Conservation (phyloP, 2,888 invertebrate genomes). For the Sarcophaga rosellei region DNA sequence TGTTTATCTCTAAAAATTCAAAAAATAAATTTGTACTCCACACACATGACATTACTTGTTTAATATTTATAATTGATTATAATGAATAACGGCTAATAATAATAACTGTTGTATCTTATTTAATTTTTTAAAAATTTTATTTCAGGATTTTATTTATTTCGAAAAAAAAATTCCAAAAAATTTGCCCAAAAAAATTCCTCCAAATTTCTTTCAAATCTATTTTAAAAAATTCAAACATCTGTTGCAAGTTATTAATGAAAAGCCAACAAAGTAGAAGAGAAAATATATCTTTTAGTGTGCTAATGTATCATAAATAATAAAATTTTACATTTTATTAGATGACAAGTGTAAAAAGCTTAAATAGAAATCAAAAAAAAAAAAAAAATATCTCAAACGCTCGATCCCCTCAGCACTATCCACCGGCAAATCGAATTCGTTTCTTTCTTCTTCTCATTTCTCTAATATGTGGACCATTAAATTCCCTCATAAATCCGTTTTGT, state of each 20-base stretch:
- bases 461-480: slow-evolving; percentile 27
- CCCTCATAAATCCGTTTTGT: slow-evolving; percentile 57
- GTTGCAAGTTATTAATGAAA: slow-evolving; percentile 24
- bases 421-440: background rate
- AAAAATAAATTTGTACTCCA: slow-evolving; percentile 26
- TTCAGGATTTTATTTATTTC: too few species aligned
- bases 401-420: too few species aligned
- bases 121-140: slow-evolving; percentile 8
- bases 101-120: slow-evolving; percentile 44
- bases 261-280: background rate
- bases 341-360: slow-evolving; percentile 63
- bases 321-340: slow-evolving; percentile 28
- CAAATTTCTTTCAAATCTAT: background rate
- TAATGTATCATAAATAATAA: slow-evolving; percentile 53
- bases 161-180: background rate
- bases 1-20: slow-evolving; percentile 50
- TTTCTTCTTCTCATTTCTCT: background rate
- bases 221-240: slow-evolving; percentile 36
- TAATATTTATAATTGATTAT: slow-evolving; percentile 64
- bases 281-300: background rate
- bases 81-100: slow-evolving; percentile 46
- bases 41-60: slow-evolving; percentile 58
- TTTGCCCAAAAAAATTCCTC: background rate
- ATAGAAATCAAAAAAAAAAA: slow-evolving; percentile 12
- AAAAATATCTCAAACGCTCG: background rate